Base-by-base conservation (phyloP, 2,797 vertebrate species). In the Pangasius djambal region DNA sequence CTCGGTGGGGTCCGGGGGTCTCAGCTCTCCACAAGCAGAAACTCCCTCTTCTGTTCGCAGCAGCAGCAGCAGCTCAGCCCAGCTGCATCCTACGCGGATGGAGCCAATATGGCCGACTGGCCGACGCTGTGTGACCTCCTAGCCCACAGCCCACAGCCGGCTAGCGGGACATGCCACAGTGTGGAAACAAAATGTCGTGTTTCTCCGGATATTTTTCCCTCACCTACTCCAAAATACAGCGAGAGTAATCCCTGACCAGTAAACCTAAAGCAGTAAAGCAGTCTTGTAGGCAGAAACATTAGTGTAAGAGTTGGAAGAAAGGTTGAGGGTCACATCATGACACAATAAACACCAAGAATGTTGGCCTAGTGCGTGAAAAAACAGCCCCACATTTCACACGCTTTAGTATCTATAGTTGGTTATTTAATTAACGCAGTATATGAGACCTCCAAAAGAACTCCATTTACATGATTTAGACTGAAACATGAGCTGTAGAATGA, bases 41-140 rank as follows among this genome's bases (percentile, higher is more conserved):
- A 82, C 89, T 89, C 89, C 88, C 90, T 89, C 90, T 72, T 44
- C 90, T 86, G 87, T 88, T n/a, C 44, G 48, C 72, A 34, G 67
- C 37, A 34, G 67, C 37, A 72, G 87, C 87, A 85, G 83, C 90
- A 90, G 86, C 91, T 85, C 91, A 83, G 72, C 79, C 86, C 86
- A 88, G 25, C 90, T 88, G 92, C 93, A 92, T 91, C 92, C 91
- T 55, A 87, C 79, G 74, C 83, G 88, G 89, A 92, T 90, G 88
- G 87, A 74, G 86, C 77, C 86, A 87, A 87, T 57, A 87, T 87
- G 86, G 86, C 86, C 84, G 61, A 88, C 61, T 87, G 70, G 40
- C 31, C 18, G 81, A 75, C 37, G 88, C 72, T 37, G 61, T 25
- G 40, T 52, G 65, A n/a, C 20, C 37, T 55, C 63, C 16, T 1